Evolutionary conservation across 2,888 invertebrate genomes (phyloP).

Genomic region (Drosophila mulleri): DNA sequence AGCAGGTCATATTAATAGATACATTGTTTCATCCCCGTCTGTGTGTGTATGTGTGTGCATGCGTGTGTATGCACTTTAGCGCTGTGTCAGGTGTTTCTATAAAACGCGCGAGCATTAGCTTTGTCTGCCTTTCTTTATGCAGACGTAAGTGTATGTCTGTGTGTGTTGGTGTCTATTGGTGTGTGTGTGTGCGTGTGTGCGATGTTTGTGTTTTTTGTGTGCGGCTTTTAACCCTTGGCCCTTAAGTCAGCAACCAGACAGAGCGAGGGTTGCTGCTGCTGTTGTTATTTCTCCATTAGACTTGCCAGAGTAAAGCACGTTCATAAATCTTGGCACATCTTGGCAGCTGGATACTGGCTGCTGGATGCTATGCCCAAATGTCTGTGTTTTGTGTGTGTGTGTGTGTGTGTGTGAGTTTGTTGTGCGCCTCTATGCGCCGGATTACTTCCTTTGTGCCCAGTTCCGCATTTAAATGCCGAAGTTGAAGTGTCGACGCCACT

Average conservation of each 20-base stretch:
- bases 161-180: background rate
- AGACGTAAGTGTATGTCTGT: background rate
- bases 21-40: constrained; percentile 35
- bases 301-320: constrained; percentile 26
- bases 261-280: constrained; percentile 61
- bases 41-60: background rate
- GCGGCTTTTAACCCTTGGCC: constrained; percentile 64
- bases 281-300: constrained; percentile 41
- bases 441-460: constrained; percentile 35
- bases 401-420: constrained; percentile 6
- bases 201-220: constrained; percentile 18
- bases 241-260: constrained; percentile 31
- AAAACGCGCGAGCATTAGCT: constrained; percentile 48
- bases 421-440: constrained; percentile 19
- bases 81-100: constrained; percentile 52
- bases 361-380: background rate
- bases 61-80: constrained; percentile 22
- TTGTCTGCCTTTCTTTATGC: constrained; percentile 47
- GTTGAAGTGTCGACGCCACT: constrained; percentile 55
- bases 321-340: constrained; percentile 46
- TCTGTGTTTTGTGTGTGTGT: constrained; percentile 6
- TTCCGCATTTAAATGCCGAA: constrained; percentile 46
- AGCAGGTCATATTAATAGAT: constrained; percentile 19
- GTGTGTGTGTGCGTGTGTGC: constrained; percentile 1
- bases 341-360: constrained; percentile 22